phyloP scores from a whole-genome alignment of 2,888 invertebrate genomes.

The Toxonevra muliebris region DNA sequence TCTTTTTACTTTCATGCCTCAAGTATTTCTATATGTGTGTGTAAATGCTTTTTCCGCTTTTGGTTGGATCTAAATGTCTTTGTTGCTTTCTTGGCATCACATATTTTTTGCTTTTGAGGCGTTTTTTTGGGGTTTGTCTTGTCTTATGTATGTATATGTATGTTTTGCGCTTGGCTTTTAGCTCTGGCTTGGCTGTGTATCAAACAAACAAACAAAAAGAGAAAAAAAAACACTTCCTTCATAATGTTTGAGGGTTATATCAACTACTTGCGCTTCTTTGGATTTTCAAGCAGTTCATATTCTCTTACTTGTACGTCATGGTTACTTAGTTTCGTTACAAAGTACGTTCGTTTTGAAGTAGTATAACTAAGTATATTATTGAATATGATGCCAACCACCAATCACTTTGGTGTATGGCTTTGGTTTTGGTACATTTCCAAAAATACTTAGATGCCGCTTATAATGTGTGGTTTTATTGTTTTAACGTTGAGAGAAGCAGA shows the following conservation, averaged over 20 bases:
- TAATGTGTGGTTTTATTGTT: too few species aligned
- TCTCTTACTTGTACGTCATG: slow-evolving; percentile 19
- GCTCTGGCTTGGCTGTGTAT: slow-evolving; percentile 12
- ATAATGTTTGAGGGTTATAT: slow-evolving; percentile 7
- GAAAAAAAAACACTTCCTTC: too few species aligned
- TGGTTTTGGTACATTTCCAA: too few species aligned
- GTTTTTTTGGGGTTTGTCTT: slow-evolving; percentile 3
- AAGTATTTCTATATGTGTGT: not conserved
- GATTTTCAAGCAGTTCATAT: not conserved
- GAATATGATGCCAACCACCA: too few species aligned
- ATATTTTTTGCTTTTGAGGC: not conserved
- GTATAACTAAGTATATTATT: too few species aligned
- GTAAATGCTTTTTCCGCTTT: not conserved
- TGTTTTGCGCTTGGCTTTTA: slow-evolving; percentile 5
- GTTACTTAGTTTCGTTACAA: slow-evolving; percentile 23
- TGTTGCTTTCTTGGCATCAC: not conserved
- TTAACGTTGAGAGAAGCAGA: too few species aligned
- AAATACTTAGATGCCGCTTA: too few species aligned
- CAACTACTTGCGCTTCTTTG: slow-evolving; percentile 17
- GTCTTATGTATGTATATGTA: not conserved
- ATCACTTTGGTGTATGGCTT: too few species aligned
- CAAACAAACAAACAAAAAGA: not conserved
- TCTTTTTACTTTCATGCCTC: not conserved
- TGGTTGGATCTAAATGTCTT: not conserved
- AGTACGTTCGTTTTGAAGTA: too few species aligned